phyloP scores from a whole-genome alignment of 2,797 vertebrate genomes.

The Champsocephalus gunnari region DNA sequence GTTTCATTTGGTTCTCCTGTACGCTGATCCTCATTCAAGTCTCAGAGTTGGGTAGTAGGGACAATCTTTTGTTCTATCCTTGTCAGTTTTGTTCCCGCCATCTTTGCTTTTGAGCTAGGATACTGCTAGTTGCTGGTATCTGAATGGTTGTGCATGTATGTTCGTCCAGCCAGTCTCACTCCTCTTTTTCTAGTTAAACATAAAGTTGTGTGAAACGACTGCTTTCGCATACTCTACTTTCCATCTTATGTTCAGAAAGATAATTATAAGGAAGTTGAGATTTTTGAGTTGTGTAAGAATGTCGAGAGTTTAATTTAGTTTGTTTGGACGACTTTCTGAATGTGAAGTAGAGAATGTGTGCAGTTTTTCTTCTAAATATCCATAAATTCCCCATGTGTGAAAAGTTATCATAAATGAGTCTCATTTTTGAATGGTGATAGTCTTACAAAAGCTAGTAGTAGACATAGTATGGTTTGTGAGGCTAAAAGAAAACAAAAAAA shows the following conservation, averaged over 20 bases:
- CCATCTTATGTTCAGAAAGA: constrained; percentile 85
- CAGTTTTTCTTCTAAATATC: constrained; percentile 81
- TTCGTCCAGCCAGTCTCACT: constrained; percentile 90
- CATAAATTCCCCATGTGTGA: constrained; percentile 79
- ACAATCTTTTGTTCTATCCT: constrained; percentile 79
- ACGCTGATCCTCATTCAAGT: constrained; percentile 89
- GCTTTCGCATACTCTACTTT: constrained; percentile 74
- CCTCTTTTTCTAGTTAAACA: constrained; percentile 87
- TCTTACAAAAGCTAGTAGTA: constrained; percentile 83
- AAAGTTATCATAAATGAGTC: constrained; percentile 86
- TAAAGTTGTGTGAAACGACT: constrained; percentile 81
- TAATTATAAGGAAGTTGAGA: constrained; percentile 72
- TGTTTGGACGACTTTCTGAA: constrained; percentile 86
- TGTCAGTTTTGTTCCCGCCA: constrained; percentile 74
- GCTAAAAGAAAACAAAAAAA: constrained; percentile 63
- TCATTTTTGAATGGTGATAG: constrained; percentile 80
- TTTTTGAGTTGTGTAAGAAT: constrained; percentile 83
- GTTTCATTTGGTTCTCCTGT: constrained; percentile 90
- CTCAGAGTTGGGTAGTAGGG: constrained; percentile 86
- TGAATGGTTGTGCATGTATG: constrained; percentile 95
- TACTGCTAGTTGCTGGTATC: constrained; percentile 89
- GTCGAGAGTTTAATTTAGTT: constrained; percentile 81
- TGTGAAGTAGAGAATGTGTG: constrained; percentile 87
- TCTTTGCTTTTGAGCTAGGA: constrained; percentile 90
- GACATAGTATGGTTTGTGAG: constrained; percentile 86